phyloP scores from a whole-genome alignment of 2,888 invertebrate genomes.

The Elgonia sp. region DNA sequence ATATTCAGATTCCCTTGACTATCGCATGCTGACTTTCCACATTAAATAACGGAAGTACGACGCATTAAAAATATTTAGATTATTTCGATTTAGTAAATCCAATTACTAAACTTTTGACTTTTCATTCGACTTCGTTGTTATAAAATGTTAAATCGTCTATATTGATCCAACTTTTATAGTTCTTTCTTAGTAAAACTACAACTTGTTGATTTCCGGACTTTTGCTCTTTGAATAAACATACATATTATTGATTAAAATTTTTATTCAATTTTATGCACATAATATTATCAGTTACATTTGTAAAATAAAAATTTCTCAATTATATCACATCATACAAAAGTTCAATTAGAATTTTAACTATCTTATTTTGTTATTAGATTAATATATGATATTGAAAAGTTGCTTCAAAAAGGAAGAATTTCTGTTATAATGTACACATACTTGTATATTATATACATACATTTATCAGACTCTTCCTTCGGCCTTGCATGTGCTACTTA shows the following conservation, averaged over 20 bases:
- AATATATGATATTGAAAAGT: constrained; percentile 44
- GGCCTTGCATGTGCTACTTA: constrained; percentile 53
- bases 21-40: no score
- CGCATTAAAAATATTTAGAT: no score
- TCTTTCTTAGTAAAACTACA: not conserved
- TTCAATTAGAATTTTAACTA: not conserved
- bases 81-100: no score
- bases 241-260: not conserved
- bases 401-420: constrained; percentile 41
- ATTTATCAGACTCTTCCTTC: constrained; percentile 46
- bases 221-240: not conserved
- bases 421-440: constrained; percentile 20
- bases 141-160: not conserved
- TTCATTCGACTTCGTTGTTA: not conserved
- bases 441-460: not conserved
- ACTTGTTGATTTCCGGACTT: not conserved
- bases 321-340: no score
- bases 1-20: no score
- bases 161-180: not conserved
- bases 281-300: not conserved
- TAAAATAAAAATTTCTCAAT: not conserved
- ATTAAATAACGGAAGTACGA: no score
- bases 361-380: constrained; percentile 16
- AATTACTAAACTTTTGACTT: not conserved
- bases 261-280: not conserved